Evolutionary conservation across 2,888 invertebrate genomes (phyloP).

Genomic region (Bombyx huttoni): DNA sequence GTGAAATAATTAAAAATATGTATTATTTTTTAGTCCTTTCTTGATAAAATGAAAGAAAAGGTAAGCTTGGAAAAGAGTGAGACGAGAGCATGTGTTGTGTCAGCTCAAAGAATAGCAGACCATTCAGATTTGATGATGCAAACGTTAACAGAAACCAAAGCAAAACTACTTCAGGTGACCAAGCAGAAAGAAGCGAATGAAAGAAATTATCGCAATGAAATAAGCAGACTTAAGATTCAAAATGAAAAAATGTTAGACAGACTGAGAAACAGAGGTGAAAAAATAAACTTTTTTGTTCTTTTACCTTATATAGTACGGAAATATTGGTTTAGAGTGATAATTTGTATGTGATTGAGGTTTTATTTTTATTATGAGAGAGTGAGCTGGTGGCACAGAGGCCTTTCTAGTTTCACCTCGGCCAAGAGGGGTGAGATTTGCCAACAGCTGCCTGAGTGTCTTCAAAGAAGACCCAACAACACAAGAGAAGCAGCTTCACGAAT

Average conservation of each 20-base stretch:
- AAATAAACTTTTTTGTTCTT: neutral
- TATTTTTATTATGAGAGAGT: too few species aligned
- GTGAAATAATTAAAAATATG: too few species aligned
- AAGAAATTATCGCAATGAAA: conserved; percentile 42
- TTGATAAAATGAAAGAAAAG: conserved; percentile 38
- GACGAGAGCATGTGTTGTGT: conserved; percentile 53
- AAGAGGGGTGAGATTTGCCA: too few species aligned
- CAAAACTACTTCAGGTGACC: conserved; percentile 36
- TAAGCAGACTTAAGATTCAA: conserved; percentile 41
- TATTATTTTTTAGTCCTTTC: conserved; percentile 20
- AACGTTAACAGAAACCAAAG: conserved; percentile 33
- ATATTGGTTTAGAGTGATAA: neutral
- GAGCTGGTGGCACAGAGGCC: too few species aligned
- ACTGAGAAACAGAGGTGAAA: conserved; percentile 44
- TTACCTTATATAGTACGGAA: neutral
- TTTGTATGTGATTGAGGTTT: neutral
- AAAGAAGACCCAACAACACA: too few species aligned
- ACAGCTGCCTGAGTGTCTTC: too few species aligned
- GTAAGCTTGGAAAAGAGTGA: conserved; percentile 47
- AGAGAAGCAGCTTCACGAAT: too few species aligned
- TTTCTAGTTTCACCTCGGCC: too few species aligned
- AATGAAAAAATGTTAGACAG: conserved; percentile 52
- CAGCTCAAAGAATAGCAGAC: conserved; percentile 53
- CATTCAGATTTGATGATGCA: conserved; percentile 44
- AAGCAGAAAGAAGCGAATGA: conserved; percentile 54